phyloP scores from a whole-genome alignment of 2,888 invertebrate species.

The Dynastes hyllus region DNA sequence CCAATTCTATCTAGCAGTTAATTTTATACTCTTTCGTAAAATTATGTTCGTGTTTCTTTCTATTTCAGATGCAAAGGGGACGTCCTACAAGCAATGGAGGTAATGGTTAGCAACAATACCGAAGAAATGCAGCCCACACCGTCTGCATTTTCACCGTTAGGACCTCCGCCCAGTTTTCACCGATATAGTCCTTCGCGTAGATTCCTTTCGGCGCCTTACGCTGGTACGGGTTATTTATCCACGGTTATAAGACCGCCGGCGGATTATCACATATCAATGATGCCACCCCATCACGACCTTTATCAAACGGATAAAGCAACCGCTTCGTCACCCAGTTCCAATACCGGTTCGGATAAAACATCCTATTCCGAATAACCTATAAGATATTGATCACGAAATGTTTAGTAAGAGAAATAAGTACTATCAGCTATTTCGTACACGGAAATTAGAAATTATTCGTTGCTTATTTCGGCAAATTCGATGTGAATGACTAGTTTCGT shows the following conservation, averaged over 20 bases:
- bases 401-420: slow-evolving; percentile 28
- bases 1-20: too few relatives aligned
- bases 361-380: slow-evolving; percentile 73
- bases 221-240: slow-evolving; percentile 87
- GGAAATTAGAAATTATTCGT: slow-evolving; percentile 20
- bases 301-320: slow-evolving; percentile 69
- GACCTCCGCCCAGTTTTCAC: slow-evolving; percentile 76
- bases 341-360: slow-evolving; percentile 74
- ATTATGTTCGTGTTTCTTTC: slow-evolving; percentile 19
- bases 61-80: slow-evolving; percentile 78
- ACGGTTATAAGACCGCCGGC: slow-evolving; percentile 79
- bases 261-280: slow-evolving; percentile 67
- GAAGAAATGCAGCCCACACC: slow-evolving; percentile 63
- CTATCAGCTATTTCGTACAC: slow-evolving; percentile 9
- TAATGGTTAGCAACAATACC: slow-evolving; percentile 78
- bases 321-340: slow-evolving; percentile 72
- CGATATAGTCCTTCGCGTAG: slow-evolving; percentile 79
- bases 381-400: slow-evolving; percentile 36
- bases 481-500: slow-evolving; percentile 10
- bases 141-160: slow-evolving; percentile 87
- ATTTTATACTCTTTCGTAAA: not conserved
- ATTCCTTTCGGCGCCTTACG: slow-evolving; percentile 87
- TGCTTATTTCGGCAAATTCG: slow-evolving; percentile 27
- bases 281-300: slow-evolving; percentile 69
- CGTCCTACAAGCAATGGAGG: slow-evolving; percentile 94